A percentile compares a stretch with the other conserved stretches of the same genome.
Conservation (phyloP, 2,797 vertebrate genomes). For the Leptatherina wallacei region DNA sequence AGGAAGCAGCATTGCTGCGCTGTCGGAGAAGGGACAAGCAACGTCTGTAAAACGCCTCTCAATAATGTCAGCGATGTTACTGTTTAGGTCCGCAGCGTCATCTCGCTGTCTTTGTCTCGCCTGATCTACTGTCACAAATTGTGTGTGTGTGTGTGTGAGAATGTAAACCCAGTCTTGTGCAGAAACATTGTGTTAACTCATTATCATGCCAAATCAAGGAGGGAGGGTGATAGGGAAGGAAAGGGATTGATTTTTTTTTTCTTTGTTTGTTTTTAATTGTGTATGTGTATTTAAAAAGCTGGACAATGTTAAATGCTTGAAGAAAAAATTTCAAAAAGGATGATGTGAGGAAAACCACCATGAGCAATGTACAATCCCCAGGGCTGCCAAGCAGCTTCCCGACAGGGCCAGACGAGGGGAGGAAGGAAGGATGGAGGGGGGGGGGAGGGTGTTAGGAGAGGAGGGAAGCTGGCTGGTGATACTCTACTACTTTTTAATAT, state of each 20-base stretch:
- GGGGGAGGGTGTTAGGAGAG: slow-evolving; percentile 48
- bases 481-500: slow-evolving; percentile 84
- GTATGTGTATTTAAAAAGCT: slow-evolving; percentile 75
- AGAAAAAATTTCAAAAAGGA: slow-evolving; percentile 74
- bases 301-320: slow-evolving; percentile 83
- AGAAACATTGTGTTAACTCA: slow-evolving; percentile 56
- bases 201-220: slow-evolving; percentile 83
- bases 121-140: slow-evolving; percentile 50
- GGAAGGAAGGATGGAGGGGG: slow-evolving; percentile 42
- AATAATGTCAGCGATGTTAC: slow-evolving; percentile 44
- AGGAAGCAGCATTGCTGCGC: slow-evolving; percentile 30
- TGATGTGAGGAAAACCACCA: slow-evolving; percentile 77
- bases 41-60: slow-evolving; percentile 62
- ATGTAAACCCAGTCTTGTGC: slow-evolving; percentile 11
- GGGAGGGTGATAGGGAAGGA: slow-evolving; percentile 65
- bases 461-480: slow-evolving; percentile 75
- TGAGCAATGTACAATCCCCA: slow-evolving; percentile 87
- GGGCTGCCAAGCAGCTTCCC: slow-evolving; percentile 78
- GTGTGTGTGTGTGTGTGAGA: slow-evolving; percentile 16
- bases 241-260: slow-evolving; percentile 69
- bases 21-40: slow-evolving; percentile 71
- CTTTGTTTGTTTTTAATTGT: slow-evolving; percentile 30
- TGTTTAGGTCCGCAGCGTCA: slow-evolving; percentile 53
- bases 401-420: slow-evolving; percentile 69
- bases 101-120: slow-evolving; percentile 40